A percentile compares a stretch with the other conserved stretches of the same genome.
Evolutionary conservation across 2,113 vertebrate genomes (phyloP).

Genomic region (Eulemur rufifrons): DNA sequence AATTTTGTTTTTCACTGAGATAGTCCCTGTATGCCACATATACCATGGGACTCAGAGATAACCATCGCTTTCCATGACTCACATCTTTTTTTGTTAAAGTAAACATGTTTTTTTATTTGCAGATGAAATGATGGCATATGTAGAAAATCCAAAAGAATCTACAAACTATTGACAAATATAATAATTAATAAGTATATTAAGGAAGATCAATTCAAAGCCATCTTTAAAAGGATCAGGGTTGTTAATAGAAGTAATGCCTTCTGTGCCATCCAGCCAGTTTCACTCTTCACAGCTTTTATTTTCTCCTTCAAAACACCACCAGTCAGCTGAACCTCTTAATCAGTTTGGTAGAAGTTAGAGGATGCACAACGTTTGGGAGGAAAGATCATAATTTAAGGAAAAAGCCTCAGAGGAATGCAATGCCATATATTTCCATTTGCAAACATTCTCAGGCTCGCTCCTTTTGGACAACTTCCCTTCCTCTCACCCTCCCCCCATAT

Average conservation of each 20-base stretch:
- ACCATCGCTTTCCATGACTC: neutral
- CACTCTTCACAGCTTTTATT: neutral
- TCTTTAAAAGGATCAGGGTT: neutral
- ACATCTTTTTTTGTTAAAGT: neutral
- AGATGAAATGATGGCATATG: no score
- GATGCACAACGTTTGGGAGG: neutral
- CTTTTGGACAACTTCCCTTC: neutral
- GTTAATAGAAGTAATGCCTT: neutral
- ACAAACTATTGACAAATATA: no score
- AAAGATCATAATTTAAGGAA: neutral
- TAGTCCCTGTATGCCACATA: neutral
- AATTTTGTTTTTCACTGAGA: neutral
- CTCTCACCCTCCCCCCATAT: neutral
- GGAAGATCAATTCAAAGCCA: no score
- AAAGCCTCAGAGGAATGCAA: neutral
- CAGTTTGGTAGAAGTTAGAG: neutral
- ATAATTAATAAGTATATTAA: no score
- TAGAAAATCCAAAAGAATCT: no score
- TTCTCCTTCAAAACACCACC: neutral
- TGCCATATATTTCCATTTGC: fast-evolving
- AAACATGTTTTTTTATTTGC: no score
- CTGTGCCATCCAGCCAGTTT: neutral
- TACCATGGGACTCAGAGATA: no score
- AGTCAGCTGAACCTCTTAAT: neutral
- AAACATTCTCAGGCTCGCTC: neutral